Base-by-base conservation (phyloP, 2,113 vertebrate species). In the Engystomops pustulosus region DNA sequence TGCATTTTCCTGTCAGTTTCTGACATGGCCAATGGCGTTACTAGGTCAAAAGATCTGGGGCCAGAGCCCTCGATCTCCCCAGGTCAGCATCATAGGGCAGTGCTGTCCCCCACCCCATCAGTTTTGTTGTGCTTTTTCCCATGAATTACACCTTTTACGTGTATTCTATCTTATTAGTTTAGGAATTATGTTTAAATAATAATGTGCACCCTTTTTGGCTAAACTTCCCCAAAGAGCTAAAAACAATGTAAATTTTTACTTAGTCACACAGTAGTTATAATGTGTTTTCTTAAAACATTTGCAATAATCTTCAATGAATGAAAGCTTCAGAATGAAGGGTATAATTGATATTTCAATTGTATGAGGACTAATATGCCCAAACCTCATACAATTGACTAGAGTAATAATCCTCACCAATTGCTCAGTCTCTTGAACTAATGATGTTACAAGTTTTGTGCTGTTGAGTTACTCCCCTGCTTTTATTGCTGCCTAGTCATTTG, bases 361-460 rank as follows among this genome's bases (percentile, higher is more conserved):
- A 10, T 51, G 25, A 34, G 17, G 53, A 80, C 27, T 15, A 49
- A 65, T 79, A 79, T 67, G 36, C 10, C 34, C 32, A 58, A 60
- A 58, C 78, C 62, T 69, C 18, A 51, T 10, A 38, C n/a, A 70
- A 51, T 41, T 81, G 47, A 51, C 17, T 71, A 47, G 67, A 25
- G 79, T 51, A 69, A 81, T 70, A 81, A 55, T 81, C 79, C 32
- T 41, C 58, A 71, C 67, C 47, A 53, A 70, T 81, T 80, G 79
- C 36, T 71, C 67, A 81, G 62, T 70, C 65, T 81, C 62, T 81
- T 81, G 79, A 81, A 81, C 79, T 81, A 81, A 81, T 70, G 49
- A 81, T 71, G 67, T 70, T 81, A 81, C 67, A 81, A 81, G 79
- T 71, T 41, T 47, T 70, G 79, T 20, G 30, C 67, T 10, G 65